Base-by-base conservation (phyloP, 2,113 vertebrate species). In the Heterotilapia buettikoferi region DNA sequence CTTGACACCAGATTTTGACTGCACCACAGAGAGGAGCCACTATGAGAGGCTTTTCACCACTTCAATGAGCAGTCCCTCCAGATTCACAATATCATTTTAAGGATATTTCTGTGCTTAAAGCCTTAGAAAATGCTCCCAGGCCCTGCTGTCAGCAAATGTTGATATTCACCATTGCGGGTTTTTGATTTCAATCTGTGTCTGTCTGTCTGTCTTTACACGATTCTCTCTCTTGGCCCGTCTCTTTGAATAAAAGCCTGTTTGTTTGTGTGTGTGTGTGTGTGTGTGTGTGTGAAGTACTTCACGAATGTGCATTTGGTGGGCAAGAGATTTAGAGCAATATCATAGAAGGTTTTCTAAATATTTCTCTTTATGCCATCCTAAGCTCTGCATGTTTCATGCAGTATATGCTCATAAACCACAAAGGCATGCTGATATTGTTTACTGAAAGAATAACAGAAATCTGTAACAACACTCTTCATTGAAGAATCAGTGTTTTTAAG, bases 31-130 rank as follows among this genome's bases (percentile, higher is more conserved):
- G 82, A 80, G 82, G 73, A 24, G 5, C 21, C 57, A 16, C 84
- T 9, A 14, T 24, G 40, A 86, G 47, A 79, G 26, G 85, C 81
- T 89, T 91, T 90, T 61, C 84, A 50, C 45, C 50, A 91, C 90
- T 90, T 92, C 83, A 91, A 33, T 84, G 56, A 90, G 71, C 78
- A 80, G 71, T 86, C 86, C 85, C 82, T 81, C 47, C 61, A 79
- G 81, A 90, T 88, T 90, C 81, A 73, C 21, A 68, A 82, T 81
- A 76, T 73, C 52, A 9, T 80, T 92, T 89, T 84, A 91, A 71
- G 85, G 52, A 90, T 78, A 85, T 87, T 82, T 92, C 82, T 54
- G 19, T 73, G 84, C 68, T 84, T 83, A 52, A 85, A 89, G 40
- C 57, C 45, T 88, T 24, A 36, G 68, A 12, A 83, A 88, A 87